A percentile compares a stretch with the other conserved stretches of the same genome.
phyloP scores from a whole-genome alignment of 2,113 vertebrate genomes.

The Gopherus evgoodei region DNA sequence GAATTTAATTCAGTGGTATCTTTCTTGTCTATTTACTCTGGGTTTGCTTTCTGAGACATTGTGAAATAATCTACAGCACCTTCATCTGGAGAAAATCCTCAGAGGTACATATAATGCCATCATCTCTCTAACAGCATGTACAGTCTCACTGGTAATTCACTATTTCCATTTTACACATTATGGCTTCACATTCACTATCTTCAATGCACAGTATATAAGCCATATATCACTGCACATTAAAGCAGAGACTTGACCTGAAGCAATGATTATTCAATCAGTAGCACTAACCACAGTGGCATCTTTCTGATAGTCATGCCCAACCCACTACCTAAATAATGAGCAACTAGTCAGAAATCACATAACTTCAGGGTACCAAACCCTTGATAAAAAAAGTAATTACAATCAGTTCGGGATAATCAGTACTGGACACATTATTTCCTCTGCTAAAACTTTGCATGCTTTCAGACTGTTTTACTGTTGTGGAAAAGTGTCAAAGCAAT shows the following conservation, averaged over 20 bases:
- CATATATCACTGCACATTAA: neutral
- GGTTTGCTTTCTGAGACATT: neutral
- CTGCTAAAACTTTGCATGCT: neutral
- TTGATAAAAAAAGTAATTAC: conserved; percentile 21
- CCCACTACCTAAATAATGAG: conserved; percentile 52
- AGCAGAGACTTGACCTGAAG: neutral
- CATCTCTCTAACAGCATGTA: neutral
- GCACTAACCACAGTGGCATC: neutral
- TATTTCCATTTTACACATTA: neutral
- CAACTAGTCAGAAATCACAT: conserved; percentile 38
- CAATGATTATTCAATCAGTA: neutral
- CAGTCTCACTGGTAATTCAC: neutral
- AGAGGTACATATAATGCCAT: neutral
- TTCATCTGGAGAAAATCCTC: neutral
- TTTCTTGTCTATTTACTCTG: neutral
- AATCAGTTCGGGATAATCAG: conserved; percentile 50
- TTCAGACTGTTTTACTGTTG: conserved; percentile 3
- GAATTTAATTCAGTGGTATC: neutral
- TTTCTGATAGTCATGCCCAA: neutral
- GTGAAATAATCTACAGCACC: neutral
- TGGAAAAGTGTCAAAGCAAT: neutral
- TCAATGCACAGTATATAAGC: neutral
- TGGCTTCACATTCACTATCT: neutral
- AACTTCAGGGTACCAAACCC: conserved; percentile 37
- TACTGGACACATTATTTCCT: conserved; percentile 4